Conservation (phyloP, 92 coral and sea anemone genomes). For the Porites evermanni region DNA sequence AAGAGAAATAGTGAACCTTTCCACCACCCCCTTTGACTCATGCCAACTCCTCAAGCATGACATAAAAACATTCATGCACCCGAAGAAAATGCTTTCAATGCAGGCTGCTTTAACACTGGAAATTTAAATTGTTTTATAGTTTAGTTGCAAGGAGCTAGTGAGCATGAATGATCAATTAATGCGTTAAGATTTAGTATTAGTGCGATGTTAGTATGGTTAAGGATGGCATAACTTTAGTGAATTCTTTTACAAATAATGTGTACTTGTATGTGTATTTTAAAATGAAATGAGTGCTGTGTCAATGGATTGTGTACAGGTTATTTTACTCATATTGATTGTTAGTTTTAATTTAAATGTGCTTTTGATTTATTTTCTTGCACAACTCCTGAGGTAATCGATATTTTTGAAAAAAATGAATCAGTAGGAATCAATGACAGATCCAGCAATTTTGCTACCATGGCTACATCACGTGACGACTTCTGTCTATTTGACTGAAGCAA, state of each 20-base stretch:
- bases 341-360: neutral
- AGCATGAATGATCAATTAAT: neutral
- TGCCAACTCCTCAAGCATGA: no score
- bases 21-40: no score
- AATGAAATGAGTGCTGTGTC: neutral
- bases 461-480: no score
- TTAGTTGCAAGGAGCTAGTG: no score
- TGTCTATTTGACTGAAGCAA: no score
- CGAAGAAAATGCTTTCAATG: no score
- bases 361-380: neutral
- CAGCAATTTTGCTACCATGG: no score
- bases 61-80: no score
- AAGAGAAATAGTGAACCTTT: no score
- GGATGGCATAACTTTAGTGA: conserved; percentile 6
- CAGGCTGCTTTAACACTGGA: no score
- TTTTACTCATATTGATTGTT: neutral
- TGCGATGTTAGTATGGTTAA: conserved; percentile 9
- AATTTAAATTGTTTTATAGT: neutral
- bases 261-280: neutral
- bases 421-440: neutral
- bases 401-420: no score
- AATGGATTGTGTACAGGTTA: neutral
- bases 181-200: neutral
- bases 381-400: neutral
- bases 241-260: neutral